Evolutionary conservation across 64 coral and sea anemone genomes (phyloP).

Genomic region (Stichodactyla helianthus): DNA sequence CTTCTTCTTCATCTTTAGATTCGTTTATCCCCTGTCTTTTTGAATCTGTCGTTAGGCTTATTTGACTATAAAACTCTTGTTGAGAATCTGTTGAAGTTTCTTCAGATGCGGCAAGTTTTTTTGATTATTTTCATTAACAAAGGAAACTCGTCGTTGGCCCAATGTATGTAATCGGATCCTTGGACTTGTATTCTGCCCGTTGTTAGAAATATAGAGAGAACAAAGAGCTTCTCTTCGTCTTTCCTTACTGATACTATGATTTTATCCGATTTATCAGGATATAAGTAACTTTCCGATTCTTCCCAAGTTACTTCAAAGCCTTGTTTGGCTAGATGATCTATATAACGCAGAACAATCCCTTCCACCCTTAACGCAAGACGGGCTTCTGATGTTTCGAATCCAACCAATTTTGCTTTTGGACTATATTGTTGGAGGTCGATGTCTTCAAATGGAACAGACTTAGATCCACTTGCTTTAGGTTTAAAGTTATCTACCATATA

Average conservation of each 20-base stretch:
- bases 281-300: constrained; percentile 2
- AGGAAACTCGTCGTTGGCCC: neutral
- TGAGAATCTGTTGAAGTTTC: no score
- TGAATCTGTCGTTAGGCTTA: no score
- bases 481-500: constrained; percentile 44
- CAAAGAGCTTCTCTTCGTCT: constrained; percentile 28
- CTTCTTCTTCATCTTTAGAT: no score
- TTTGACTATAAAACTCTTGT: no score
- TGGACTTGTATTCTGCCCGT: constrained; percentile 20
- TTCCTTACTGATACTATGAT: neutral
- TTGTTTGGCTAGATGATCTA: neutral
- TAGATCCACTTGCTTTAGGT: constrained; percentile 29
- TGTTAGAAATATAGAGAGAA: constrained; percentile 11
- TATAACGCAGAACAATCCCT: constrained; percentile 12
- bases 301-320: constrained; percentile 29
- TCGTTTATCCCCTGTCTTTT: no score
- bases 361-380: constrained; percentile 14
- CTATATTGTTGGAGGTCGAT: constrained; percentile 13
- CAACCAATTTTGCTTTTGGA: constrained; percentile 19
- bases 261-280: neutral
- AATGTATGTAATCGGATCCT: neutral
- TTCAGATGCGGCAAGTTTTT: neutral
- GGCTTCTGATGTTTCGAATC: constrained; percentile 20
- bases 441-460: constrained; percentile 9
- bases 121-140: neutral